Evolutionary conservation across 2,113 vertebrate genomes (phyloP).

Genomic region (Ageneiosus marmoratus): DNA sequence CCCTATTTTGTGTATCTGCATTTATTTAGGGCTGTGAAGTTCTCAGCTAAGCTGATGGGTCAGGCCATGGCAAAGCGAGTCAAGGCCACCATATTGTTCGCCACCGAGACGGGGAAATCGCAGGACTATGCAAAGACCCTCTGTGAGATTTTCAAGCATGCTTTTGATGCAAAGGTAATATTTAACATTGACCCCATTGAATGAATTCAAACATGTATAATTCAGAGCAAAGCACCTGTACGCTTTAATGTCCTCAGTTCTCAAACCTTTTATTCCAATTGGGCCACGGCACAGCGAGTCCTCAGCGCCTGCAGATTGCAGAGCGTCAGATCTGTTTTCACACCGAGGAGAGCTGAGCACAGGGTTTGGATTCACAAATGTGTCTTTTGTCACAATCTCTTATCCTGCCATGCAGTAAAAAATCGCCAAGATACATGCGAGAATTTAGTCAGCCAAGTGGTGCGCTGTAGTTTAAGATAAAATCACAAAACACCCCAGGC

Average conservation of each 20-base stretch:
- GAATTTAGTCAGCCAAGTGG: slow-evolving; percentile 57
- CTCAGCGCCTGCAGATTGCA: slow-evolving; percentile 8
- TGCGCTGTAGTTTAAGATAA: slow-evolving; percentile 61
- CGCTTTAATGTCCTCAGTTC: background rate
- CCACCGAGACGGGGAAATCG: slow-evolving; percentile 94
- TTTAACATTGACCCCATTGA: background rate
- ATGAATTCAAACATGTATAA: background rate
- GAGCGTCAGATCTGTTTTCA: slow-evolving; percentile 8
- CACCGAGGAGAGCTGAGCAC: slow-evolving; percentile 6
- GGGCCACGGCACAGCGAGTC: too few species aligned
- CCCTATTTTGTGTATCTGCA: background rate
- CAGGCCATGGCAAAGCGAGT: slow-evolving; percentile 98
- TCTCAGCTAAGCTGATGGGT: slow-evolving; percentile 97
- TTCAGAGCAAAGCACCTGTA: background rate
- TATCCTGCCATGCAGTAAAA: slow-evolving; percentile 51
- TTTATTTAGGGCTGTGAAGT: slow-evolving; percentile 90
- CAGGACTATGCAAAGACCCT: slow-evolving; percentile 96
- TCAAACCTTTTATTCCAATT: background rate
- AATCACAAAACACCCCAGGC: slow-evolving; percentile 56
- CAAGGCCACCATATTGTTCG: slow-evolving; percentile 95
- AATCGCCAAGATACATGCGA: slow-evolving; percentile 47
- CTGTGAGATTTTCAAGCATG: slow-evolving; percentile 98
- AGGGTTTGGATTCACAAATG: slow-evolving; percentile 26
- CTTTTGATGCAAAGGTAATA: slow-evolving; percentile 94
- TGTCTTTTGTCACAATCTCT: slow-evolving; percentile 55